Evolutionary conservation across 2,888 invertebrate species (phyloP).

Genomic region (Morpho helenor): DNA sequence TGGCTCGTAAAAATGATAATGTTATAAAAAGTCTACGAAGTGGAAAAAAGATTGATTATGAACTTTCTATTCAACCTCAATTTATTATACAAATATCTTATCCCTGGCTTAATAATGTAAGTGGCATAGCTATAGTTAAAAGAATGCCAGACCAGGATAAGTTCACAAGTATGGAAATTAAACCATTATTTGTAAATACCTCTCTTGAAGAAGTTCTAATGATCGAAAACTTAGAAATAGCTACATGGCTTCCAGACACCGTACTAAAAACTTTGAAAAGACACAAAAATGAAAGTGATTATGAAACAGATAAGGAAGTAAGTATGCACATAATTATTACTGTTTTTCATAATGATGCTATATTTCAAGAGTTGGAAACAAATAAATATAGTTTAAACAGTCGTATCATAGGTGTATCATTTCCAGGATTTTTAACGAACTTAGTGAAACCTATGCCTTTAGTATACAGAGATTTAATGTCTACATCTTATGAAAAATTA

Average conservation of each 20-base stretch:
- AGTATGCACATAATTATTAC: slow-evolving; percentile 68
- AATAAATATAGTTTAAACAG: slow-evolving; percentile 53
- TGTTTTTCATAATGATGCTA: slow-evolving; percentile 72
- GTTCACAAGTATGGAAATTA: slow-evolving; percentile 58
- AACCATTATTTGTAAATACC: slow-evolving; percentile 61
- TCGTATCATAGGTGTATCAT: slow-evolving; percentile 78
- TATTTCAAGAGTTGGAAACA: slow-evolving; percentile 69
- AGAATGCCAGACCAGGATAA: slow-evolving; percentile 36
- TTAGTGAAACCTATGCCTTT: slow-evolving; percentile 76
- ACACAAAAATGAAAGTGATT: slow-evolving; percentile 35
- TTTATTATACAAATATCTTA: slow-evolving; percentile 73
- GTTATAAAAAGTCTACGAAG: not conserved
- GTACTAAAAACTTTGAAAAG: slow-evolving; percentile 55
- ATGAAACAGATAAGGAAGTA: slow-evolving; percentile 22
- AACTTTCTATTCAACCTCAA: slow-evolving; percentile 59
- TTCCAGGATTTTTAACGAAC: slow-evolving; percentile 78
- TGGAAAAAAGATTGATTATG: slow-evolving; percentile 31
- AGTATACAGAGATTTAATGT: slow-evolving; percentile 54
- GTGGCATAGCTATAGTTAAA: slow-evolving; percentile 68
- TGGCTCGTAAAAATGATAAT: slow-evolving; percentile 37
- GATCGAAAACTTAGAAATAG: slow-evolving; percentile 71
- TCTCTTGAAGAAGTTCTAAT: slow-evolving; percentile 65
- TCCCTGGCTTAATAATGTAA: slow-evolving; percentile 68
- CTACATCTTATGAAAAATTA: slow-evolving; percentile 35
- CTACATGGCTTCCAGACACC: slow-evolving; percentile 70